Base-by-base conservation (phyloP, 2,113 vertebrate species). In the Pelusios castaneus region DNA sequence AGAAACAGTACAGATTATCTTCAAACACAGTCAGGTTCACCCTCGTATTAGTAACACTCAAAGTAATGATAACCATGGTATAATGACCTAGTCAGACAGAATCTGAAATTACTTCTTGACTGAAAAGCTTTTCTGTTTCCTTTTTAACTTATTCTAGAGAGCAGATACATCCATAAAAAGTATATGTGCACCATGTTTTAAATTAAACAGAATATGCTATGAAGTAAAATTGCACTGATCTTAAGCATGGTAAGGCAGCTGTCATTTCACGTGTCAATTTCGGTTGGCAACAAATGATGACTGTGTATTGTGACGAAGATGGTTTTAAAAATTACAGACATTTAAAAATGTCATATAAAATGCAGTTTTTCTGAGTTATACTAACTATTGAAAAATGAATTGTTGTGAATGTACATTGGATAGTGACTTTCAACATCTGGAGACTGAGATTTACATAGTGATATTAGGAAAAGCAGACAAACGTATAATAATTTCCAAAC, bases 1-100 rank as follows among this genome's bases (percentile, higher is more conserved):
- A 89, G 95, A 94, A 97, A 96, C 93, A 96, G 77, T 54, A 45
- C 52, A 29, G 56, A 29, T 95, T 95, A 90, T 95, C 94, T 85
- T 87, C 73, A 89, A 85, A 92, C 95, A 94, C 89, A 54, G 34
- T 90, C 49, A 2, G 34, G 89, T 81, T 82, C 80, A 6, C 45
- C 87, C 89, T 93, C 78, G 22, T 91, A 95, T 90, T 93, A 95
- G 95, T 92, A 95, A 19, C n/a, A 38, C 17, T 1, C 73, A 29
- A 25, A 56, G 84, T 91, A 84, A 90, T 88, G 94, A 70, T 87
- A 96, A 63, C 31, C 10, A 84, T 90, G 93, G 95, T 1, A 78
- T 85, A 63, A 94, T 90, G 27, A n/a, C 9, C 16, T 38, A 38
- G 17, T 70, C 63, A 70, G 63, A 70, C 8, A 70, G 63, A 70